Evolutionary conservation across 2,888 invertebrate genomes (phyloP), one percentile per base, ranked within the genome.

Genomic region (Candidula unifasciata): DNA sequence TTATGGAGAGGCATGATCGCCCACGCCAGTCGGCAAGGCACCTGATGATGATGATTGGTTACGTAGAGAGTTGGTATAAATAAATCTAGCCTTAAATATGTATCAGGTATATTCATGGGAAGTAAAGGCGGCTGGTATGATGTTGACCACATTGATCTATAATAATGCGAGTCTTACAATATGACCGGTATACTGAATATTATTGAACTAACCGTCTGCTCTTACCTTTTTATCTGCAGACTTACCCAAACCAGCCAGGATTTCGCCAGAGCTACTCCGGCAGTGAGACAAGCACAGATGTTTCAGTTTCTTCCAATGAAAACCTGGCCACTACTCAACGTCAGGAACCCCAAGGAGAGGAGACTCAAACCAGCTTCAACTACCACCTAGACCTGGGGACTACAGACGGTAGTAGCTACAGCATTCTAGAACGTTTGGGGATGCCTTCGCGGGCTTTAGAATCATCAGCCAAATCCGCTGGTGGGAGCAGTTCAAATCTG

Each of bases 261-360:
- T 96, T 96, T 88, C 97, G 95, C 0, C 92, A 97, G 95, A 96
- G 96, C 93, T 94, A 96, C 89, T 96, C 97, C 89, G 97, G 97
- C 64, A 97, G 97, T 93, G 97, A 97, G 94, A 97, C 97, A 8
- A 93, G 93, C 87, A 93, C 92, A 24, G 97, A 97, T 95, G 96
- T 97, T 85, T 97, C 97, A 24, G 89, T 93, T 78, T 97, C 97
- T 5, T 97, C 97, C 27, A 97, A 96, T 89, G 97, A 97, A 94
- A 97, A 97, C 94, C 94, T 98, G 87, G 97, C 92, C 30, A 89
- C 89, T 2, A 89, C 89, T 37, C 89, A 89, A 73, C 95, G 97
- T 64, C 97, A 97, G 91, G 97, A 97, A 93, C 97, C 97, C 0
- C 97, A 97, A 93, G 97, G 97, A 0, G 97, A 97, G 94, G 97